A percentile compares a stretch with the other conserved stretches of the same genome.
Conservation (phyloP, 2,113 vertebrate genomes). For the Menidia beryllina region DNA sequence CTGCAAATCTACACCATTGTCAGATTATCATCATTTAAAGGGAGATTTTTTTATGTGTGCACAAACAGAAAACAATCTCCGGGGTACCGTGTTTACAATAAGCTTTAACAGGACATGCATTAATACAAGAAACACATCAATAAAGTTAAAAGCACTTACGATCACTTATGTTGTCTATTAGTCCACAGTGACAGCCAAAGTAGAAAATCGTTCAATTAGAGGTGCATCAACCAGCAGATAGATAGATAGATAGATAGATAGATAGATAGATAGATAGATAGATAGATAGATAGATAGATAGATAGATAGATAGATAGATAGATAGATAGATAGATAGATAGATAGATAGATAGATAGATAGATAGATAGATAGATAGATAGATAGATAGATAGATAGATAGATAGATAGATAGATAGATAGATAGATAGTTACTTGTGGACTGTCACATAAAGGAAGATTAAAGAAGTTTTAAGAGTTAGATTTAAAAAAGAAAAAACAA, state of each 20-base stretch:
- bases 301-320: constrained; percentile 40
- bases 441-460: too few species aligned
- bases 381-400: constrained; percentile 16
- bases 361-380: constrained; percentile 30
- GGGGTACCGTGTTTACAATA: constrained; percentile 57
- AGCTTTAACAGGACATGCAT: constrained; percentile 47
- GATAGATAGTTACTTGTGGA: too few species aligned
- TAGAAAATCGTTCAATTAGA: constrained; percentile 33
- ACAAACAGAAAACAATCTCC: constrained; percentile 37
- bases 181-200: constrained; percentile 48
- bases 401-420: too few species aligned
- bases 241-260: constrained; percentile 16
- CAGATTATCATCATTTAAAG: constrained; percentile 22
- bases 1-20: constrained; percentile 3
- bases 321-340: constrained; percentile 34
- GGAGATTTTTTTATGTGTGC: constrained; percentile 23
- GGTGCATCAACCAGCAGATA: too few species aligned
- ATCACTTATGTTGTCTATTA: constrained; percentile 75
- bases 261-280: constrained; percentile 32
- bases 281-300: constrained; percentile 36
- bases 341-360: constrained; percentile 28
- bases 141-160: constrained; percentile 76
- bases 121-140: constrained; percentile 47
- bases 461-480: too few species aligned
- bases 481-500: too few species aligned